phyloP scores from a whole-genome alignment of 2,113 vertebrate species.

The Triplophysa tibetana region DNA sequence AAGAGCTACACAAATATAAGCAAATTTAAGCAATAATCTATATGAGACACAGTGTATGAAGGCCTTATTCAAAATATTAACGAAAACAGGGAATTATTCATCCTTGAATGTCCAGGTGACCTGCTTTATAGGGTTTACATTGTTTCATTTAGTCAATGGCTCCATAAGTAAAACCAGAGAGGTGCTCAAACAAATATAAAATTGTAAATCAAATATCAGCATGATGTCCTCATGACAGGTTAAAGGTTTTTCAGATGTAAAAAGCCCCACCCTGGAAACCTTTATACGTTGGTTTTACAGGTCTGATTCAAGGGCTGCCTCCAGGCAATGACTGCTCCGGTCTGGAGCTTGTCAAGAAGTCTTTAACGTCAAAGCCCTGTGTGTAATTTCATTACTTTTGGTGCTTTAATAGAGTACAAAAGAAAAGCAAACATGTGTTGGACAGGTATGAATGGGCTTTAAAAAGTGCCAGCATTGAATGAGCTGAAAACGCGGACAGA shows the following conservation, averaged over 20 bases:
- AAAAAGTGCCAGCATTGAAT: slow-evolving; percentile 5
- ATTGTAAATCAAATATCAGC: slow-evolving; percentile 10
- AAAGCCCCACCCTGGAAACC: slow-evolving; percentile 30
- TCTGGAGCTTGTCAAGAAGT: slow-evolving; percentile 28
- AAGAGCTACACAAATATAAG: too few species aligned
- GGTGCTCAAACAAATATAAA: background rate
- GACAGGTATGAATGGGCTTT: slow-evolving; percentile 21
- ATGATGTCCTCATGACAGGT: slow-evolving; percentile 3
- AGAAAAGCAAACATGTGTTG: slow-evolving; percentile 37
- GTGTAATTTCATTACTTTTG: slow-evolving; percentile 25
- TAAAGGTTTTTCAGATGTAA: slow-evolving; percentile 11
- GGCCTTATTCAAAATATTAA: too few species aligned
- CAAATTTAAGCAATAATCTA: too few species aligned
- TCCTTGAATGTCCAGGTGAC: background rate
- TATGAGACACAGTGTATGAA: too few species aligned
- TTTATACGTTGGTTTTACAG: slow-evolving; percentile 18
- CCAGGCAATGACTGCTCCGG: slow-evolving; percentile 21
- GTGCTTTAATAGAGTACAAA: slow-evolving; percentile 10
- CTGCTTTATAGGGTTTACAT: background rate
- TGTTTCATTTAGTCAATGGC: background rate
- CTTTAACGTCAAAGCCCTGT: slow-evolving; percentile 38
- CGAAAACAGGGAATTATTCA: background rate
- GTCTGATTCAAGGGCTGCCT: slow-evolving; percentile 31
- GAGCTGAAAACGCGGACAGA: slow-evolving; percentile 13
- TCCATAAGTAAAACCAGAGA: background rate